Base-by-base conservation (phyloP, 2,113 vertebrate species). In the Sapayoa aenigma region DNA sequence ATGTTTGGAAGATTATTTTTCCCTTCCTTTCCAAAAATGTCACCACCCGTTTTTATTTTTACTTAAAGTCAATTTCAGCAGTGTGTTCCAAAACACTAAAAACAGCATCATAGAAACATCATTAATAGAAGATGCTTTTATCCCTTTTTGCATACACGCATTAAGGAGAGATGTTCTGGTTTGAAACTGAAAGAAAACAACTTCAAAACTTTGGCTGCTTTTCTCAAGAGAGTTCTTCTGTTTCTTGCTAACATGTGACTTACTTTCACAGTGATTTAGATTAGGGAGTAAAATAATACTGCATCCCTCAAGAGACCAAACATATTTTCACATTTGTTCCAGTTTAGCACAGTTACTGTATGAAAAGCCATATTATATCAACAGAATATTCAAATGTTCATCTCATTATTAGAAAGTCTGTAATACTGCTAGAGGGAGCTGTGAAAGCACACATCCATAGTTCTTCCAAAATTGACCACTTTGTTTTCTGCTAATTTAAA, bases 391-490 rank as follows among this genome's bases (percentile, higher is more conserved):
- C 55, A n/a, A 55, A 71, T 23, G 42, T 41, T 74, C 65, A 58
- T 66, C 79, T 50, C 33, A 21, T 47, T 84, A 92, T 80, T 58
- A 67, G 66, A 18, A 35, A 44, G 30, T 71, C 22, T 12, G 4
- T 33, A 88, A 77, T 30, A 12, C 76, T 93, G 79, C 85, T 90
- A 83, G 59, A 93, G 72, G 82, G 92, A 93, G 84, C 82, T 59
- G 82, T 88, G 90, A 93, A 93, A 82, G 74, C 58, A 93, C 39
- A 41, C 7, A 85, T 18, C 50, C 33, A 47, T 2, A 9, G n/a
- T 17, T 46, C 35, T 80, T 50, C 12, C 65, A 56, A 69, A 87
- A 69, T 0, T 17, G 37, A 72, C 69, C 79, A 23, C n/a, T 68
- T 72, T 16, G 25, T 55, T 72, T 78, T 63, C 77, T 59, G 81